These are phyloP conservation scores for Zaprionus kolodkinae DNA, from an alignment of 1,140 invertebrate species.

Conservation along the genomic window DNA sequence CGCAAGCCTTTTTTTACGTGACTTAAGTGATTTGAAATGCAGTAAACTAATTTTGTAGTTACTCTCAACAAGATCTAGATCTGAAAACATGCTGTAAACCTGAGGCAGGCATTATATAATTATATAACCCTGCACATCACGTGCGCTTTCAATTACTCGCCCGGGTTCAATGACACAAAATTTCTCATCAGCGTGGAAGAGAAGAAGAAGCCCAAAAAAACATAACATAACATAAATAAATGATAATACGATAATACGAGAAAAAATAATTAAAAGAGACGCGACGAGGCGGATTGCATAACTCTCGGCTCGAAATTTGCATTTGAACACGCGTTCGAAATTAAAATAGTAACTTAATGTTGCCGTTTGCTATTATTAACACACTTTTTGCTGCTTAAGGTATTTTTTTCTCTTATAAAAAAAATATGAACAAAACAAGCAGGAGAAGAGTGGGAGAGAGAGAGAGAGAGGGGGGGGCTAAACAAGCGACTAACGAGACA, in stretches of 20 bases:
- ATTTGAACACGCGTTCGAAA: slow-evolving; percentile 54
- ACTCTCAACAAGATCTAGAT: no score
- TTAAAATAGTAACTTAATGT: slow-evolving; percentile 27
- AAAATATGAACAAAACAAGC: slow-evolving; percentile 33
- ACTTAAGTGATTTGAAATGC: no score
- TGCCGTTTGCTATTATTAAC: slow-evolving; percentile 31
- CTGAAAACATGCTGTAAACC: no score
- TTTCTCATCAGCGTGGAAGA: slow-evolving; percentile 2
- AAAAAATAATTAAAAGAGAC: slow-evolving; percentile 72
- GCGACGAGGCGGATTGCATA: slow-evolving; percentile 38
- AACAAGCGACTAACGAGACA: slow-evolving; percentile 47
- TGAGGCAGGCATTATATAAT: slow-evolving; percentile 1
- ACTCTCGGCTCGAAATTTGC: slow-evolving; percentile 35
- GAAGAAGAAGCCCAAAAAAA: background rate
- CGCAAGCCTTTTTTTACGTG: no score
- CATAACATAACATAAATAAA: background rate
- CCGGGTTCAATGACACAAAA: slow-evolving; percentile 34
- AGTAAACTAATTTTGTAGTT: no score
- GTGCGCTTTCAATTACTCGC: background rate
- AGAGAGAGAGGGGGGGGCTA: background rate
- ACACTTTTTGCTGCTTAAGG: slow-evolving; percentile 11
- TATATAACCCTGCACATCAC: slow-evolving; percentile 10
- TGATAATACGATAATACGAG: background rate
- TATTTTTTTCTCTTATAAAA: slow-evolving; percentile 15
- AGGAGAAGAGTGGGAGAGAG: slow-evolving; percentile 9